phyloP scores from a whole-genome alignment of 2,797 vertebrate species.

The Antrozous pallidus region DNA sequence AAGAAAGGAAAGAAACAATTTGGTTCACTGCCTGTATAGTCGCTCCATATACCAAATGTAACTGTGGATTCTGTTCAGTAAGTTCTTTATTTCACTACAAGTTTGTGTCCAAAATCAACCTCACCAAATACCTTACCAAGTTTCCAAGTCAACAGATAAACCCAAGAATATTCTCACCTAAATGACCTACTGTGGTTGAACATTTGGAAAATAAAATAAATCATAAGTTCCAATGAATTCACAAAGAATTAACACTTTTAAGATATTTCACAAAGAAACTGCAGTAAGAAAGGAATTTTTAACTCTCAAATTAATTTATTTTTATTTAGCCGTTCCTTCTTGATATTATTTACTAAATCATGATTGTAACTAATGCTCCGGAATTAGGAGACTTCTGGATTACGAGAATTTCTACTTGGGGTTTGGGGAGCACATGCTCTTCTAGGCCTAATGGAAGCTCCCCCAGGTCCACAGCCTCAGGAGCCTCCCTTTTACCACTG shows the following conservation, averaged over 20 bases:
- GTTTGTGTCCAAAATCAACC: neutral
- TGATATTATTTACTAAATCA: neutral
- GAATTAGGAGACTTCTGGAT: neutral
- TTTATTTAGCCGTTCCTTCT: neutral
- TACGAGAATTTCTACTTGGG: neutral
- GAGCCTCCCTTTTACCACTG: neutral
- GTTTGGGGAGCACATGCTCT: neutral
- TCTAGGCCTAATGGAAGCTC: accelerated
- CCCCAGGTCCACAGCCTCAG: too few relatives aligned
- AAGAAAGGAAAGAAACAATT: neutral
- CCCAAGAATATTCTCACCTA: neutral
- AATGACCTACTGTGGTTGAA: neutral
- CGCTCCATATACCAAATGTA: neutral
- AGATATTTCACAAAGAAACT: neutral
- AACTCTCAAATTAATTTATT: neutral
- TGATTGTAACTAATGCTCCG: neutral
- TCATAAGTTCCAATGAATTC: neutral
- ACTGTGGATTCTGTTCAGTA: neutral
- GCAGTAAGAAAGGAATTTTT: neutral
- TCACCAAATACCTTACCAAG: neutral
- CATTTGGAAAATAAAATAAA: neutral
- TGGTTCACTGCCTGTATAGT: neutral
- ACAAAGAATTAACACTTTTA: neutral
- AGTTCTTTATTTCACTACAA: neutral
- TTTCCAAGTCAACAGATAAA: neutral